Percentiles rank a stretch among this genome's conserved stretches.
Conservation (phyloP, 2,888 invertebrate genomes). For the Sphaerophoria taeniata region DNA sequence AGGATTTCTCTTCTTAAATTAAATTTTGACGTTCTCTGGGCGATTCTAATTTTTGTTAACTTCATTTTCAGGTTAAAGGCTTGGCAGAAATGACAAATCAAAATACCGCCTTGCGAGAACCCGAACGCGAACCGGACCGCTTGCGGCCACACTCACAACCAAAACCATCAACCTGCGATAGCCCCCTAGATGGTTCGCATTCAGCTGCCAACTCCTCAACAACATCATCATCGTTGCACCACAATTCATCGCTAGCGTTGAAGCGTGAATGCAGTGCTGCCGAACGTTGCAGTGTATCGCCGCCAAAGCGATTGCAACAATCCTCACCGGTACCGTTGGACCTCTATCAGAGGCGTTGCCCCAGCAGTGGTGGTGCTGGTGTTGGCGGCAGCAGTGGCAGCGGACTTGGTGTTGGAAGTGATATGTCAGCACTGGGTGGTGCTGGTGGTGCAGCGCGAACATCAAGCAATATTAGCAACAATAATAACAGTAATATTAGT, state of each 20-base stretch:
- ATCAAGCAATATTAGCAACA: conserved; percentile 72
- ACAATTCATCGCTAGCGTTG: conserved; percentile 75
- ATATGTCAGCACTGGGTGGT: conserved; percentile 64
- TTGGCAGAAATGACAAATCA: conserved; percentile 96
- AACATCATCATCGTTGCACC: conserved; percentile 70
- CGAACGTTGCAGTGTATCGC: conserved; percentile 81
- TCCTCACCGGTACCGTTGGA: conserved; percentile 81
- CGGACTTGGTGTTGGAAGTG: conserved; percentile 63
- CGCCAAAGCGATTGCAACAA: conserved; percentile 75
- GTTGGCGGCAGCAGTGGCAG: conserved; percentile 79
- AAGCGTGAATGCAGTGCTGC: conserved; percentile 78
- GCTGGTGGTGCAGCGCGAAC: conserved; percentile 68
- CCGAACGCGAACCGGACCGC: conserved; percentile 84
- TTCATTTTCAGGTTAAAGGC: conserved; percentile 88
- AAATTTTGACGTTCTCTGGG: too few relatives aligned
- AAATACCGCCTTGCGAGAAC: conserved; percentile 85
- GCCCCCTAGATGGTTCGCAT: conserved; percentile 77
- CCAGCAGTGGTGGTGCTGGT: conserved; percentile 73
- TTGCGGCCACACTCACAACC: conserved; percentile 82
- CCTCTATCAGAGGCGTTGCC: conserved; percentile 82
- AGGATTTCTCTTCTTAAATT: too few relatives aligned
- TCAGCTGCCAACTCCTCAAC: conserved; percentile 74
- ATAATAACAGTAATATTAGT: conserved; percentile 71
- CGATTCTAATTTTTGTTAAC: neutral
- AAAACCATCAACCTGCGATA: conserved; percentile 78